Percentiles rank a stretch among this genome's conserved stretches.
phyloP scores from a whole-genome alignment of 2,797 vertebrate species.

The Urophycis tenuis region DNA sequence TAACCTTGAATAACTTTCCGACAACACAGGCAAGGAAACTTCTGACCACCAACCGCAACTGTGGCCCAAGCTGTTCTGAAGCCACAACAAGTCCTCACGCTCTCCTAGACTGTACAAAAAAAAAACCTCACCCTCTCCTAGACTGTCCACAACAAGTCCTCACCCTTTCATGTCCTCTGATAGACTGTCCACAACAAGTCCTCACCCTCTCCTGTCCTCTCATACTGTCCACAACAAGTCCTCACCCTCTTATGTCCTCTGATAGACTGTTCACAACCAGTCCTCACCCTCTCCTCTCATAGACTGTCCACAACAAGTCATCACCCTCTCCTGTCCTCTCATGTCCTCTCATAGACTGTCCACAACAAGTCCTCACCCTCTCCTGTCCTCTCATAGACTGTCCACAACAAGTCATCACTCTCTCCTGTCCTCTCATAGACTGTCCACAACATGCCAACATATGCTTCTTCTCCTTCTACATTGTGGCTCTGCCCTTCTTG shows the following conservation, averaged over 20 bases:
- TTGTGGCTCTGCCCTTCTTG: constrained; percentile 39
- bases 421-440: not conserved
- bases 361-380: not conserved
- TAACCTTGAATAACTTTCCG: not conserved
- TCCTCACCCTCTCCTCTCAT: not conserved
- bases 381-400: too few species aligned
- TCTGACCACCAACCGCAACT: not conserved
- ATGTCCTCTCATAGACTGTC: too few species aligned
- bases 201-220: too few species aligned
- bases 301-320: not conserved
- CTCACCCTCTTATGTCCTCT: too few species aligned
- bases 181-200: not conserved
- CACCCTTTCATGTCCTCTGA: too few species aligned
- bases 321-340: not conserved
- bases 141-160: not conserved
- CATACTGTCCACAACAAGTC: not conserved
- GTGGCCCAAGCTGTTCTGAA: too few species aligned
- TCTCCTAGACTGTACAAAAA: not conserved
- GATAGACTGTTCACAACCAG: not conserved
- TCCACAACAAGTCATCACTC: not conserved
- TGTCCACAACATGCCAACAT: constrained; percentile 1
- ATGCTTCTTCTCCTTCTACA: constrained; percentile 20
- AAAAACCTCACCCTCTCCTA: too few species aligned
- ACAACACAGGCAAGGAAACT: not conserved
- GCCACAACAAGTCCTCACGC: not conserved